These are phyloP conservation scores for Thaumatotibia leucotreta DNA, from an alignment of 1,140 invertebrate species.

Conservation along the genomic window DNA sequence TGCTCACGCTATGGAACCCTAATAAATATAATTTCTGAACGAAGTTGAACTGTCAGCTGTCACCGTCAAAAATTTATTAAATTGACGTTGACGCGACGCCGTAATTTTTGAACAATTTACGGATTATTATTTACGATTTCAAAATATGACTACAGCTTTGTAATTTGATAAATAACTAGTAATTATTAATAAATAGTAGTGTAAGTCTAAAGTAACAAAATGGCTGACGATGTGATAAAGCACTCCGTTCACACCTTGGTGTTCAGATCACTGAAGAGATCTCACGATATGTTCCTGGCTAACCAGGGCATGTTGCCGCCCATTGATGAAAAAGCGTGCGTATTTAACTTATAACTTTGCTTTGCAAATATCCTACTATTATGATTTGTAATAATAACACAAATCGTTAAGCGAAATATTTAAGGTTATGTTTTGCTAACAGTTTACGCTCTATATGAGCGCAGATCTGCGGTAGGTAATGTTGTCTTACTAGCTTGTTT, in stretches of 20 bases:
- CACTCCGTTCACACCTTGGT: slow-evolving; percentile 98
- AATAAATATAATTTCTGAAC: no score
- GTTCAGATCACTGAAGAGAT: slow-evolving; percentile 97
- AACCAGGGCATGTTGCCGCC: slow-evolving; percentile 94
- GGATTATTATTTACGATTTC: no score
- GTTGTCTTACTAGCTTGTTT: no score
- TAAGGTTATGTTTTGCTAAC: neutral
- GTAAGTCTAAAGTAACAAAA: slow-evolving; percentile 29
- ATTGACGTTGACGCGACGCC: slow-evolving; percentile 1
- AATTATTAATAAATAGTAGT: neutral
- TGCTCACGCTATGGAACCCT: no score
- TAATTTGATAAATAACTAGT: neutral
- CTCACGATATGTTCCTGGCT: slow-evolving; percentile 97
- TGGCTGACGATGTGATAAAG: slow-evolving; percentile 91
- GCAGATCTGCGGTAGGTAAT: no score
- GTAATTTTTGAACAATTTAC: no score
- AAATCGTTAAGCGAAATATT: neutral
- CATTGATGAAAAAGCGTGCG: slow-evolving; percentile 88
- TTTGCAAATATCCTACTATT: neutral
- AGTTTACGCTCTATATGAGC: no score
- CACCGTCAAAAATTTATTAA: no score
- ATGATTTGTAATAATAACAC: no score
- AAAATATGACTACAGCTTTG: neutral
- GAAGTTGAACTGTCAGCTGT: no score
- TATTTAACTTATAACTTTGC: slow-evolving; percentile 30